Evolutionary conservation across 2,797 vertebrate species (phyloP).

Genomic region (Psittacula echo): DNA sequence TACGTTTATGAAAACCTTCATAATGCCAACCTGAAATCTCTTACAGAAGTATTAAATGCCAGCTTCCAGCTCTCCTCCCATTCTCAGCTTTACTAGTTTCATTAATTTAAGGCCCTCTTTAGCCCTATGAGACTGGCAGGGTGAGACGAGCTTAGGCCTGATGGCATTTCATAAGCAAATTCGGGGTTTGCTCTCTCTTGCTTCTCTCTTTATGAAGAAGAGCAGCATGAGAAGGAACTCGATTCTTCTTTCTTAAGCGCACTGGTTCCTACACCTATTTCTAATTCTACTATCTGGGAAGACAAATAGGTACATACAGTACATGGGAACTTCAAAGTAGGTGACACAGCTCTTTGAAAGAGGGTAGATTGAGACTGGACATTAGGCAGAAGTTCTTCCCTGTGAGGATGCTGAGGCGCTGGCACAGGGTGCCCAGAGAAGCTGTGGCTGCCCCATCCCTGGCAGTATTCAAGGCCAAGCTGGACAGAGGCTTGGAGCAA

Average conservation of each 20-base stretch:
- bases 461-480: not conserved
- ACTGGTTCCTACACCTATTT: not conserved
- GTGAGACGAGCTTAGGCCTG: not conserved
- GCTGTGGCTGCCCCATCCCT: not conserved
- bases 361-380: not conserved
- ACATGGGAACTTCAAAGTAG: rapidly evolving
- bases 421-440: no score
- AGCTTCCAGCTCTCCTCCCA: not conserved
- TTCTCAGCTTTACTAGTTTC: not conserved
- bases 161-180: not conserved
- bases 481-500: not conserved
- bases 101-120: not conserved
- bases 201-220: not conserved
- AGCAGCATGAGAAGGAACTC: not conserved
- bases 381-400: not conserved
- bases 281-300: not conserved
- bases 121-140: not conserved
- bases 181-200: not conserved
- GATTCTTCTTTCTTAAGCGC: not conserved
- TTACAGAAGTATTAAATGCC: not conserved
- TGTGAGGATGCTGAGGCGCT: not conserved
- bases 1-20: not conserved
- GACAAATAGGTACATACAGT: not conserved
- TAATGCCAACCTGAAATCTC: not conserved
- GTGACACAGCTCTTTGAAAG: not conserved